Evolutionary conservation across 2,113 vertebrate species (phyloP).

Genomic region (Plecotus auritus): DNA sequence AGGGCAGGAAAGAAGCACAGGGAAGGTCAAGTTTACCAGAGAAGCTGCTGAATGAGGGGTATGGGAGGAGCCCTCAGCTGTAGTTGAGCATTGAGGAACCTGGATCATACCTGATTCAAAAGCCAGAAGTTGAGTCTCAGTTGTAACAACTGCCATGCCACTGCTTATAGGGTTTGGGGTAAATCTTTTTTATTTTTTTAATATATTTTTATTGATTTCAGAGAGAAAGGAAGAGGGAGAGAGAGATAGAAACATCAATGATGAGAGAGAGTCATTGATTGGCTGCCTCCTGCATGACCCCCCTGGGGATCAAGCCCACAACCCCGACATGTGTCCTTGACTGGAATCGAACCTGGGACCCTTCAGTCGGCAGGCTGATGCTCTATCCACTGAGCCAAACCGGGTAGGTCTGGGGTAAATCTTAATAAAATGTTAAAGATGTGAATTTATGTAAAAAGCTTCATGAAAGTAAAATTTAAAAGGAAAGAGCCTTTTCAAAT

Average conservation of each 20-base stretch:
- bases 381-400: too few relatives aligned
- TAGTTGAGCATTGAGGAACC: neutral
- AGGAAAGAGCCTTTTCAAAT: neutral
- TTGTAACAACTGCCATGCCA: neutral
- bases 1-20: neutral
- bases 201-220: too few relatives aligned
- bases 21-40: neutral
- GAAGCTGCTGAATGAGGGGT: neutral
- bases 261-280: too few relatives aligned
- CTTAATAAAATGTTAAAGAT: constrained; percentile 6
- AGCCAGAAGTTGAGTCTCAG: neutral
- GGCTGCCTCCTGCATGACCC: too few relatives aligned
- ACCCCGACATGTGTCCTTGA: too few relatives aligned
- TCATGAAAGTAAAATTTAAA: neutral
- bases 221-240: too few relatives aligned
- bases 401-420: neutral
- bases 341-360: too few relatives aligned
- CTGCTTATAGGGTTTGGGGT: neutral
- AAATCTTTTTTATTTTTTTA: neutral
- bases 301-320: too few relatives aligned
- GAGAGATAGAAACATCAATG: too few relatives aligned
- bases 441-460: neutral
- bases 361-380: too few relatives aligned
- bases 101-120: neutral
- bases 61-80: neutral